A percentile compares a stretch with the other conserved stretches of the same genome.
Evolutionary conservation across 2,113 vertebrate genomes (phyloP).

Genomic region (Alces alces): DNA sequence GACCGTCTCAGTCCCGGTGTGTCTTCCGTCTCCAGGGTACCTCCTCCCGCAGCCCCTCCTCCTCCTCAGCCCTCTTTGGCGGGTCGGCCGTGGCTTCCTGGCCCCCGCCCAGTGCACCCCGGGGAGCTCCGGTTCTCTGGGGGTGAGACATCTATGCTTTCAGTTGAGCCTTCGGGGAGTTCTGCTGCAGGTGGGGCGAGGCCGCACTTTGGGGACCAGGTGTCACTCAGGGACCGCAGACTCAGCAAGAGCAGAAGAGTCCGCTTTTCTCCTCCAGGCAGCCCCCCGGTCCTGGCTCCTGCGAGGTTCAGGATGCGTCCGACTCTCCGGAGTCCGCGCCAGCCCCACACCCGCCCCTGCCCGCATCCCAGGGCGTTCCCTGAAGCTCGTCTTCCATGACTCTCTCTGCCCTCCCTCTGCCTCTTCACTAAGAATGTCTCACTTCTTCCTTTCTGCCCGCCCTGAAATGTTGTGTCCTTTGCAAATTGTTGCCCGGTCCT

Average conservation of each 20-base stretch:
- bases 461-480: not conserved
- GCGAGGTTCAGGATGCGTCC: rapidly evolving
- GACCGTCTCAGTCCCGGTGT: not conserved
- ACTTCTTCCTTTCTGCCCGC: not conserved
- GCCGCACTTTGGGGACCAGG: not conserved
- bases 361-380: not conserved
- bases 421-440: not conserved
- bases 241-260: not conserved
- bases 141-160: not conserved
- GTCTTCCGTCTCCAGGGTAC: not conserved
- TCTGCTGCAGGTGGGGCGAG: no score
- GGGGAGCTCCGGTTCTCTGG: not conserved
- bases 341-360: rapidly evolving
- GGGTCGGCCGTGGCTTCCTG: not conserved
- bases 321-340: rapidly evolving
- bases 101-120: not conserved
- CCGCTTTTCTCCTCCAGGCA: no score
- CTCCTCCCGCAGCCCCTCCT: not conserved
- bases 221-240: not conserved
- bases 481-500: not conserved
- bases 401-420: not conserved
- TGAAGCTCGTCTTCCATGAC: no score
- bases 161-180: rapidly evolving
- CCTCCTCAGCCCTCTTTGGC: not conserved
- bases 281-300: no score